Evolutionary conservation across 2,888 invertebrate genomes (phyloP).

Genomic region (Aphodius granarius): DNA sequence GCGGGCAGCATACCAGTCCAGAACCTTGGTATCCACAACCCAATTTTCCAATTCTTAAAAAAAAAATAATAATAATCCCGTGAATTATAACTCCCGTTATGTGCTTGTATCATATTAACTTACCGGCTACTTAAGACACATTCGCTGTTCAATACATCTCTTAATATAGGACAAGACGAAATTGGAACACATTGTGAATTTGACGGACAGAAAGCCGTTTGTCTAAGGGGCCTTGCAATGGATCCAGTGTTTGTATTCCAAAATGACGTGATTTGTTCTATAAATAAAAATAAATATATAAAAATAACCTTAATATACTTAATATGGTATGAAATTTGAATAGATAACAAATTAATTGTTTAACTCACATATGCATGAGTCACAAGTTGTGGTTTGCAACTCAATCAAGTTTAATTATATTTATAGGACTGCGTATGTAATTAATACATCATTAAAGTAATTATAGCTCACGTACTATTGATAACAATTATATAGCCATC

Average conservation of each 20-base stretch:
- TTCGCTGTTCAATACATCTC: slow-evolving; percentile 60
- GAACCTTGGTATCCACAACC: slow-evolving; percentile 62
- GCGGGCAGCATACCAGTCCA: slow-evolving; percentile 65
- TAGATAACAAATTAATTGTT: not conserved
- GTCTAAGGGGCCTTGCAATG: slow-evolving; percentile 6
- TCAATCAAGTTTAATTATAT: not conserved
- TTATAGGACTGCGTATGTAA: not conserved
- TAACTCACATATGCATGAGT: not conserved
- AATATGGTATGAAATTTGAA: not conserved
- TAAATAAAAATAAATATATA: slow-evolving; percentile 14
- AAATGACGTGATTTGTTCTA: slow-evolving; percentile 18
- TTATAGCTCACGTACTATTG: not conserved
- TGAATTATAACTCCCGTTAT: too few species aligned
- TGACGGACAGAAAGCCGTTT: slow-evolving; percentile 42
- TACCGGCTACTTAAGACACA: slow-evolving; percentile 64
- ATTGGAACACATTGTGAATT: slow-evolving; percentile 58
- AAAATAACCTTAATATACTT: not conserved
- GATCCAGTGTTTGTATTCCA: slow-evolving; percentile 17
- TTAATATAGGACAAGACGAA: slow-evolving; percentile 60
- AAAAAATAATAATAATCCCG: too few species aligned
- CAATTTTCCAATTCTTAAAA: slow-evolving; percentile 57
- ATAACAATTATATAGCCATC: not conserved
- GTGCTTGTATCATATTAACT: slow-evolving; percentile 1
- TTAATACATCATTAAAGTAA: slow-evolving; percentile 2
- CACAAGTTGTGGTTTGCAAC: not conserved